Evolutionary conservation across 2,888 invertebrate genomes (phyloP).

Genomic region (Platycheirus rosarum): DNA sequence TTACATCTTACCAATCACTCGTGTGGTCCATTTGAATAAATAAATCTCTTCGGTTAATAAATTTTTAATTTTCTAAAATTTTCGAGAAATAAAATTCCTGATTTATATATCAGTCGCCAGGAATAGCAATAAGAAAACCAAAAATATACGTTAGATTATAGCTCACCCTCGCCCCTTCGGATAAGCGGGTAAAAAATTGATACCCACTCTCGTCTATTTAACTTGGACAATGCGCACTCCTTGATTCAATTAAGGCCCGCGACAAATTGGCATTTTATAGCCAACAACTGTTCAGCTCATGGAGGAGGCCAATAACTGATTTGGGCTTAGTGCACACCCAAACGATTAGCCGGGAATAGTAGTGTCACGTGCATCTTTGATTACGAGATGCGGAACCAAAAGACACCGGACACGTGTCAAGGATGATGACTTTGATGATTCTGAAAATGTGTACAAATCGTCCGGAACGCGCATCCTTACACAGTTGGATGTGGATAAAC

Average conservation of each 20-base stretch:
- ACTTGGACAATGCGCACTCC: slow-evolving; percentile 65
- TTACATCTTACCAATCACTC: no score
- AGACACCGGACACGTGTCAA: slow-evolving; percentile 72
- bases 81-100: slow-evolving; percentile 50
- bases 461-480: slow-evolving; percentile 40
- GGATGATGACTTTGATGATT: slow-evolving; percentile 66
- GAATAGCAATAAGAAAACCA: slow-evolving; percentile 50
- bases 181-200: slow-evolving; percentile 42
- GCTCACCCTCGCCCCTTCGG: background rate
- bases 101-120: slow-evolving; percentile 37
- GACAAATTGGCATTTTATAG: slow-evolving; percentile 73
- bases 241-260: slow-evolving; percentile 71
- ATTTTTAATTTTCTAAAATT: slow-evolving; percentile 62
- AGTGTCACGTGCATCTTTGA: slow-evolving; percentile 66
- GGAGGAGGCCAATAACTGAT: slow-evolving; percentile 41
- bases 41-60: slow-evolving; percentile 54
- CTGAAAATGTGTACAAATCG: slow-evolving; percentile 64
- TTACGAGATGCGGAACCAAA: slow-evolving; percentile 66
- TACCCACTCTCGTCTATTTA: slow-evolving; percentile 44
- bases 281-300: slow-evolving; percentile 32
- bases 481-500: background rate
- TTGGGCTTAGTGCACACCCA: slow-evolving; percentile 64
- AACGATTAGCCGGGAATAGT: slow-evolving; percentile 57
- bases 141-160: slow-evolving; percentile 26
- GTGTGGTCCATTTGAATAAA: no score